Evolutionary conservation across 2,888 invertebrate genomes (phyloP).

Genomic region (Pristionchus arcanus): DNA sequence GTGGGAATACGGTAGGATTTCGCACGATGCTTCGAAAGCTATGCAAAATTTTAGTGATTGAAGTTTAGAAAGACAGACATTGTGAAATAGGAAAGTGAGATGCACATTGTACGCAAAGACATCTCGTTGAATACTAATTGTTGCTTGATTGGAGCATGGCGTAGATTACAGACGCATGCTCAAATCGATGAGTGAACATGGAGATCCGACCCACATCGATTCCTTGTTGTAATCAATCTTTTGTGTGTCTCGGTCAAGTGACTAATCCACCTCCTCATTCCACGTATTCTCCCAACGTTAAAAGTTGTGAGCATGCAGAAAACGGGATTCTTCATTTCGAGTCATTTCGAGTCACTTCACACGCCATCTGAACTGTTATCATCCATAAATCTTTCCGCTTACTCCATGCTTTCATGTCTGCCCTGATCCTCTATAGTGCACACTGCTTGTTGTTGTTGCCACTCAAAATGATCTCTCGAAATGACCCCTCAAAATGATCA

Average conservation of each 20-base stretch:
- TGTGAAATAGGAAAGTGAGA: background rate
- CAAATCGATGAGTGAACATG: background rate
- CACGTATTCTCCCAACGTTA: no score
- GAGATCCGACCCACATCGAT: background rate
- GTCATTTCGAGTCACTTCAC: no score
- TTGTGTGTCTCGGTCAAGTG: background rate
- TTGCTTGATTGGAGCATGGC: background rate
- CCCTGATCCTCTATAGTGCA: background rate
- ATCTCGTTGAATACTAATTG: background rate
- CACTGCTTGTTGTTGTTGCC: background rate
- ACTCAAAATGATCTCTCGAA: no score
- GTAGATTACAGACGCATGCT: no score
- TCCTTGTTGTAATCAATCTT: background rate
- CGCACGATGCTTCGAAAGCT: no score
- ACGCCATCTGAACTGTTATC: no score
- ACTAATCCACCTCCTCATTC: background rate
- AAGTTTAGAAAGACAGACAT: background rate
- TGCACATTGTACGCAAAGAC: background rate
- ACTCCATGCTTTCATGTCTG: background rate
- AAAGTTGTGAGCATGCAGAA: no score
- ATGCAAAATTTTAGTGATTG: no score
- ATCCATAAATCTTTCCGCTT: no score
- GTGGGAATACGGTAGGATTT: background rate
- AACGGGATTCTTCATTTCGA: no score
- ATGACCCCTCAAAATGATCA: no score